Base-by-base conservation (phyloP, 2,797 vertebrate genomes). In the Catostomus latipinnis region DNA sequence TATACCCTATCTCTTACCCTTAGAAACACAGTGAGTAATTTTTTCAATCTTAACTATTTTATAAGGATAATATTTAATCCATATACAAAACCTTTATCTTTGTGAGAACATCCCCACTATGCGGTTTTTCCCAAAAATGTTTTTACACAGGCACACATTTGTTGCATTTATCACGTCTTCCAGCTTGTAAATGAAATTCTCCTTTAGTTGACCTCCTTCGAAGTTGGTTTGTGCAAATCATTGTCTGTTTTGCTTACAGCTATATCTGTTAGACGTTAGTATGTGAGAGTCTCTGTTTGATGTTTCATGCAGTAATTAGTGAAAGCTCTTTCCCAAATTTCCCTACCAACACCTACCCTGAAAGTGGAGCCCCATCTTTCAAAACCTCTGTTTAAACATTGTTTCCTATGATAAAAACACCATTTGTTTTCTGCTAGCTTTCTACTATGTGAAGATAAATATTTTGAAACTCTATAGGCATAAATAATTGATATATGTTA, bases 401-500 rank as follows among this genome's bases (percentile, higher is more conserved):
- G 79, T 78, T 68, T 77, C 83, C 89, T 92, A 90, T 92, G 88
- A 91, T 91, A 76, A 72, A 34, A 88, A 87, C 67, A 75, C 87
- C 76, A 88, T 93, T 92, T 92, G 88, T 92, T 91, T 93, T 90
- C 85, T n/a, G 43, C 46, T 81, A 88, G 87, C 82, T 83, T 90
- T 89, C 76, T 43, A 52, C 67, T 70, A 83, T 86, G 81, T 83
- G 81, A 90, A 87, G 88, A 88, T 93, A 93, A 93, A 93, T 90
- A 93, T 93, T 93, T 91, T 90, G 91, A 91, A 85, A 89, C 90
- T 87, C 87, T 83, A 86, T 88, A 87, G 81, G 84, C 88, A 91
- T 91, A 92, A 93, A 93, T 93, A 92, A 94, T 94, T 91, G 89
- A 92, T 91, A 90, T 86, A 88, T 91, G 88, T 88, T 90, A 88